These are phyloP conservation scores for Porites evermanni DNA, from an alignment of 92 coral and sea anemone species.

Conservation along the genomic window DNA sequence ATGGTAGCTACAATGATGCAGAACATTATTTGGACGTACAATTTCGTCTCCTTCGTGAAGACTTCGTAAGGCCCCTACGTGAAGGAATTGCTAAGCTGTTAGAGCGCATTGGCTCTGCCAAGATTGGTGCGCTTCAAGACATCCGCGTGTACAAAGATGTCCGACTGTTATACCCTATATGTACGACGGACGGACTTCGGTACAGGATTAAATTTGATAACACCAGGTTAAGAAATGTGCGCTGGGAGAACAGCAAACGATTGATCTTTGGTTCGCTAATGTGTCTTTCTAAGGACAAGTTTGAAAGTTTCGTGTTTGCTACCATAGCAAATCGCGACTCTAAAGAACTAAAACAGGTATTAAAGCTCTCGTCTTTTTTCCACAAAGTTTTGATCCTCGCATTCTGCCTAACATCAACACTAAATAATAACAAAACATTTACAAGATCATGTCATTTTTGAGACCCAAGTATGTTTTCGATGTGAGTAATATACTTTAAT, in stretches of 20 bases:
- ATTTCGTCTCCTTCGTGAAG: slow-evolving; percentile 93
- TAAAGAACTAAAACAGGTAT: slow-evolving; percentile 72
- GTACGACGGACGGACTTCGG: slow-evolving; percentile 72
- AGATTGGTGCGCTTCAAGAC: slow-evolving; percentile 68
- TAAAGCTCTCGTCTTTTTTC: too few relatives aligned
- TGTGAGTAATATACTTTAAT: too few relatives aligned
- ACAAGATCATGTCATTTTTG: too few relatives aligned
- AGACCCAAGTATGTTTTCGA: too few relatives aligned
- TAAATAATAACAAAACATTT: too few relatives aligned
- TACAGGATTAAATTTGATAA: slow-evolving; percentile 78
- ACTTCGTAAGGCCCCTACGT: slow-evolving; percentile 89
- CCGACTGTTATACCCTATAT: slow-evolving; percentile 69
- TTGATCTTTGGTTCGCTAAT: slow-evolving; percentile 91
- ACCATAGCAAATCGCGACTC: slow-evolving; percentile 88
- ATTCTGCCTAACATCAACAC: too few relatives aligned
- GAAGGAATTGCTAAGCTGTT: slow-evolving; percentile 81
- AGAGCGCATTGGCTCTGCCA: slow-evolving; percentile 56
- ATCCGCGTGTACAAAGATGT: slow-evolving; percentile 87
- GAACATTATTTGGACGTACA: slow-evolving; percentile 96
- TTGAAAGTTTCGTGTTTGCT: slow-evolving; percentile 86
- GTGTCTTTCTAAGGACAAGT: slow-evolving; percentile 93
- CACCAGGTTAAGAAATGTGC: slow-evolving; percentile 61
- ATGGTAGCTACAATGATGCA: slow-evolving; percentile 77
- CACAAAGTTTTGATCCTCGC: neutral
- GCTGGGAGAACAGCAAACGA: slow-evolving; percentile 97